phyloP scores from a whole-genome alignment of 2,797 vertebrate species.

The Siniperca scherzeri region DNA sequence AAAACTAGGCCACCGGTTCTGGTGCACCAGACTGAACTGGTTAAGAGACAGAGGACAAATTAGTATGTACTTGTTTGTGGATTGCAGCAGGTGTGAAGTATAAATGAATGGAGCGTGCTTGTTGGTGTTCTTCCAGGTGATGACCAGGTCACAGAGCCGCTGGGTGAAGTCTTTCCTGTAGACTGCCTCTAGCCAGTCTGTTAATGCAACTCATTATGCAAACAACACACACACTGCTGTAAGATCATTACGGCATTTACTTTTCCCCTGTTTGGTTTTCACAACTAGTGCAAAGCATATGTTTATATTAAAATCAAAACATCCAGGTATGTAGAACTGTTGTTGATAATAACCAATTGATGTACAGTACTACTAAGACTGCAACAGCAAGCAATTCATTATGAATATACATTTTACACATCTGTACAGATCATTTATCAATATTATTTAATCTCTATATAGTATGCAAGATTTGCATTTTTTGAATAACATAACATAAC shows the following conservation, averaged over 20 bases:
- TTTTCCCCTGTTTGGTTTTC: slow-evolving; percentile 22
- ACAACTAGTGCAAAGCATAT: background rate
- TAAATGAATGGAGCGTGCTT: slow-evolving; percentile 9
- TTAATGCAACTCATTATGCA: slow-evolving; percentile 56
- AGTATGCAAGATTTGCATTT: background rate
- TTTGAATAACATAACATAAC: background rate
- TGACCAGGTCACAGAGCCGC: slow-evolving; percentile 56
- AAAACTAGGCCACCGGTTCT: slow-evolving; percentile 68
- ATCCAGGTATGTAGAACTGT: background rate
- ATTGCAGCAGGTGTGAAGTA: slow-evolving; percentile 47
- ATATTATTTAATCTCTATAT: background rate
- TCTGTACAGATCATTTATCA: background rate
- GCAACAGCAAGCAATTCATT: background rate
- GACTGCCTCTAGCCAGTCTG: slow-evolving; percentile 39
- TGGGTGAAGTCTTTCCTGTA: slow-evolving; percentile 48
- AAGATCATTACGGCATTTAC: background rate
- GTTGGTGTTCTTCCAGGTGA: slow-evolving; percentile 35
- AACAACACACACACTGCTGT: slow-evolving; percentile 16
- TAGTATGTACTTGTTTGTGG: slow-evolving; percentile 15
- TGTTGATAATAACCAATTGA: background rate
- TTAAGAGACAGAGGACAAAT: slow-evolving; percentile 20
- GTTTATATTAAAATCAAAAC: slow-evolving; percentile 13
- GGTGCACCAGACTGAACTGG: slow-evolving; percentile 45
- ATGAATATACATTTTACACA: slow-evolving; percentile 1
- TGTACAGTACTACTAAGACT: background rate